Conservation (phyloP, 2,797 vertebrate genomes). For the Danio jaintianensis region DNA sequence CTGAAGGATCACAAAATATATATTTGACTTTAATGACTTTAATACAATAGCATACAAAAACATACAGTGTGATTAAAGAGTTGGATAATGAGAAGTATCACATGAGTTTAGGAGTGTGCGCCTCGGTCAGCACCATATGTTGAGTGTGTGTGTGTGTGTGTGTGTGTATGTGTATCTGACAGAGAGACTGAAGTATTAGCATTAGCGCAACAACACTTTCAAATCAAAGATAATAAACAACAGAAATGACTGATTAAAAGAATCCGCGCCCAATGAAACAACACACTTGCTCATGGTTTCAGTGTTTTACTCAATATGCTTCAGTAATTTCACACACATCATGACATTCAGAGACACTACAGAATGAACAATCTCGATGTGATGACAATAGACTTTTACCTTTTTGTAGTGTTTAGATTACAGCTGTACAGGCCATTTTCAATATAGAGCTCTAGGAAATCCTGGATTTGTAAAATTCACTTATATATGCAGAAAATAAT, state of each 20-base stretch:
- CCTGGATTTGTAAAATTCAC: constrained; percentile 22
- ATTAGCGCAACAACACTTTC: constrained; percentile 7
- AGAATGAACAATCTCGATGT: constrained; percentile 7
- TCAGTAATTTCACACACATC: constrained; percentile 28
- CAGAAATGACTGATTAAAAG: not conserved
- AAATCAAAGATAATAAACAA: constrained; percentile 6
- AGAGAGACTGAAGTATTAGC: not conserved
- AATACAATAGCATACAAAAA: not conserved
- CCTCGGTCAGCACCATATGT: constrained; percentile 58
- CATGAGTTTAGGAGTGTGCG: constrained; percentile 9
- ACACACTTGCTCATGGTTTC: not conserved
- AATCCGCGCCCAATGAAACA: constrained; percentile 8
- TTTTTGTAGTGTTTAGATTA: constrained; percentile 48
- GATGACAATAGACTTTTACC: constrained; percentile 52
- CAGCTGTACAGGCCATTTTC: constrained; percentile 30
- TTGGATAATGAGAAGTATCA: not conserved
- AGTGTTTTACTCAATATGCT: constrained; percentile 29
- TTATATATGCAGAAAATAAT: constrained; percentile 40
- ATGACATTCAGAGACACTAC: constrained; percentile 34
- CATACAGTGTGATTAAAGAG: not conserved
- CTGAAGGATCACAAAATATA: not conserved
- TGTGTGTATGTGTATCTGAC: constrained; percentile 32
- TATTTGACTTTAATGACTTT: not conserved
- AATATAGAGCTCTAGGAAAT: constrained; percentile 27
- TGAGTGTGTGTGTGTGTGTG: constrained; percentile 20